Conservation (phyloP, 2,888 invertebrate species). For the Lordiphosa andalusiaca region DNA sequence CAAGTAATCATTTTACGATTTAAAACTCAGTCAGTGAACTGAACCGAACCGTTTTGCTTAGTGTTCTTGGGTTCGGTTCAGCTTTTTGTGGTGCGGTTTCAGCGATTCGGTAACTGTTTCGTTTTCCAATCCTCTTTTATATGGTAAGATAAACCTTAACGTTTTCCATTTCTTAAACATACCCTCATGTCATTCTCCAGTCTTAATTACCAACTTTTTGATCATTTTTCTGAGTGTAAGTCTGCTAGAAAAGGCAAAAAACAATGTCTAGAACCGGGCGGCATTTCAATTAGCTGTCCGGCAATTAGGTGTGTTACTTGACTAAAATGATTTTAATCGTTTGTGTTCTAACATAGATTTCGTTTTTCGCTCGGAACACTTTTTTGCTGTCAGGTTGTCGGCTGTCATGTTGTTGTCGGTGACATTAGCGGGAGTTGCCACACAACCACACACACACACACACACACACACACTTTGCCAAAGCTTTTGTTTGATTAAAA, state of each 20-base stretch:
- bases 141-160: too few species aligned
- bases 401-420: conserved; percentile 56
- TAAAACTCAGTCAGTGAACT: too few species aligned
- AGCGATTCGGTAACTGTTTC: too few species aligned
- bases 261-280: conserved; percentile 37
- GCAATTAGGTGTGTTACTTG: conserved; percentile 67
- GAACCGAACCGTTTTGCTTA: too few species aligned
- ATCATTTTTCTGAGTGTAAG: too few species aligned
- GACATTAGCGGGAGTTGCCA: conserved; percentile 49
- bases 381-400: conserved; percentile 39
- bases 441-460: conserved; percentile 8
- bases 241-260: conserved; percentile 20
- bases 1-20: too few species aligned
- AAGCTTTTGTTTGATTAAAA: conserved; percentile 52
- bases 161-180: too few species aligned
- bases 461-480: conserved; percentile 8
- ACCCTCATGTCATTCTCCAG: too few species aligned
- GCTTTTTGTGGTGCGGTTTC: too few species aligned
- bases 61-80: too few species aligned
- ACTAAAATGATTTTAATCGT: conserved; percentile 67
- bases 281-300: conserved; percentile 64
- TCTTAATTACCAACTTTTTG: too few species aligned
- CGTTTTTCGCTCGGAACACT: conserved; percentile 48
- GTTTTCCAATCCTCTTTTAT: too few species aligned
- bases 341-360: conserved; percentile 62